Conservation (phyloP, 2,797 vertebrate genomes). For the Pelobates cultripes region DNA sequence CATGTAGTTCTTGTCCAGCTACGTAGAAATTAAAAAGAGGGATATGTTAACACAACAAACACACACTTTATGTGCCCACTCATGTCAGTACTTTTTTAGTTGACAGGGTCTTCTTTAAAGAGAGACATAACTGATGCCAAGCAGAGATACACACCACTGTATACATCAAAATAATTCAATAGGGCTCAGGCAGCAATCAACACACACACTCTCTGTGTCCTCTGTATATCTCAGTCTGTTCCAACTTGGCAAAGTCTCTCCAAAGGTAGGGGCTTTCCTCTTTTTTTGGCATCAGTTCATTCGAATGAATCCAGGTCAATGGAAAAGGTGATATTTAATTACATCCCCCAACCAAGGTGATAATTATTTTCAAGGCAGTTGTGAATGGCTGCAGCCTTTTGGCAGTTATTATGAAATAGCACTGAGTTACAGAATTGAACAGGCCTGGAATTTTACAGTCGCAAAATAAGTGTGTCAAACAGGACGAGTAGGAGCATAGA, state of each 20-base stretch:
- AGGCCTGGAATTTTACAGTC: neutral
- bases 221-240: neutral
- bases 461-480: neutral
- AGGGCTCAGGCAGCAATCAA: slow-evolving; percentile 1
- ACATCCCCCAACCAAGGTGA: neutral
- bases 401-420: neutral
- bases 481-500: neutral
- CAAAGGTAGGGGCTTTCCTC: slow-evolving; percentile 25
- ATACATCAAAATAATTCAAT: slow-evolving; percentile 7
- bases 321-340: slow-evolving; percentile 37
- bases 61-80: too few relatives aligned
- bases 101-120: neutral
- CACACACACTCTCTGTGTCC: neutral
- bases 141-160: neutral
- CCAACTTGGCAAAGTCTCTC: slow-evolving; percentile 32
- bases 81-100: too few relatives aligned
- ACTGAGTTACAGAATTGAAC: too few relatives aligned
- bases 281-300: slow-evolving; percentile 4
- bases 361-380: slow-evolving; percentile 23
- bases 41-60: too few relatives aligned
- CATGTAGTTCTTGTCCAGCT: too few relatives aligned
- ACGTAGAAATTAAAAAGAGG: too few relatives aligned
- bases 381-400: neutral
- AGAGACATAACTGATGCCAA: slow-evolving; percentile 21
- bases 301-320: slow-evolving; percentile 16